These are phyloP conservation scores for Mesaphorura yosii DNA, from an alignment of 1,140 invertebrate genomes.

Conservation along the genomic window DNA sequence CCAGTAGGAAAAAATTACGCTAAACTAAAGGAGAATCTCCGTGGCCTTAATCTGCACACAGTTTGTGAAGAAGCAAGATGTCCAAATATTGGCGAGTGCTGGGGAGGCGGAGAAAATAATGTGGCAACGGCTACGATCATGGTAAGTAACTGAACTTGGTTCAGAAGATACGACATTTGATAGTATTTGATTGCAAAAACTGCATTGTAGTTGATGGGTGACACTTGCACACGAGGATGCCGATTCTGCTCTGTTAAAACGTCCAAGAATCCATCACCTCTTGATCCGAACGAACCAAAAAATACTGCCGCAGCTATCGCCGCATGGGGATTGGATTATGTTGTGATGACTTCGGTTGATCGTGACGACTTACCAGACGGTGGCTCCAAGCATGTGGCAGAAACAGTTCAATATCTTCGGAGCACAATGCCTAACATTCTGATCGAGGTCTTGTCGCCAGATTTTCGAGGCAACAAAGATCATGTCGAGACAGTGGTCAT, in stretches of 20 bases:
- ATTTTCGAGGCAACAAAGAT: conserved; percentile 75
- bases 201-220: conserved; percentile 65
- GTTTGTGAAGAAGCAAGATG: conserved; percentile 98
- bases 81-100: conserved; percentile 99
- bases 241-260: conserved; percentile 99
- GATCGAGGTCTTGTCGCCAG: conserved; percentile 94
- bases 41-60: conserved; percentile 82
- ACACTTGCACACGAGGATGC: conserved; percentile 80
- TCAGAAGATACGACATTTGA: neutral
- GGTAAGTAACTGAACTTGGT: conserved; percentile 42
- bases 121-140: conserved; percentile 83
- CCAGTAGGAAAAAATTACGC: conserved; percentile 60
- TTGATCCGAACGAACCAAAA: conserved; percentile 79
- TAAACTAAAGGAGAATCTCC: conserved; percentile 67
- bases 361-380: conserved; percentile 89
- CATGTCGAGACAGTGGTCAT: conserved; percentile 64
- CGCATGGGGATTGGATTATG: conserved; percentile 92
- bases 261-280: conserved; percentile 70
- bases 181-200: neutral
- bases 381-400: conserved; percentile 78
- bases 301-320: conserved; percentile 88
- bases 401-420: conserved; percentile 63
- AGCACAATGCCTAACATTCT: conserved; percentile 61
- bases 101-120: conserved; percentile 84
- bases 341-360: conserved; percentile 96